phyloP scores from a whole-genome alignment of 2,797 vertebrate species.

The Fistularia commersonii region DNA sequence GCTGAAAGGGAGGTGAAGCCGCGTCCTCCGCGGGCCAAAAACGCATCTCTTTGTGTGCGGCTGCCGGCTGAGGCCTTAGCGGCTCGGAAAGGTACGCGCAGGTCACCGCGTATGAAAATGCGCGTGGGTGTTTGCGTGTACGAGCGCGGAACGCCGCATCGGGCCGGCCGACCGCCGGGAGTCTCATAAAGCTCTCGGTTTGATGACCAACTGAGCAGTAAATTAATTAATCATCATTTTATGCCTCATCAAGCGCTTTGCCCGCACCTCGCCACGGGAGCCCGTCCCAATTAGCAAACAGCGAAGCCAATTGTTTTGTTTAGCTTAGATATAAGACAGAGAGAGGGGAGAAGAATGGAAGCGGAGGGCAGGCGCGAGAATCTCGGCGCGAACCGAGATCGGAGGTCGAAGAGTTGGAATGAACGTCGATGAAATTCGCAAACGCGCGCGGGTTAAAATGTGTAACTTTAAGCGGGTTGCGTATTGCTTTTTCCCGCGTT shows the following conservation, averaged over 20 bases:
- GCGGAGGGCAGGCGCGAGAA: too few relatives aligned
- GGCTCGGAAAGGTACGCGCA: background rate
- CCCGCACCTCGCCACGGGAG: constrained; percentile 84
- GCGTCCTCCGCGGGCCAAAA: too few relatives aligned
- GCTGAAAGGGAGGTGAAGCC: too few relatives aligned
- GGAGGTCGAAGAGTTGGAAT: too few relatives aligned
- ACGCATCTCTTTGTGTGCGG: too few relatives aligned
- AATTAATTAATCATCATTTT: constrained; percentile 99
- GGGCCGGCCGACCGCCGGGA: constrained; percentile 85
- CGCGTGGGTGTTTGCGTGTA: background rate
- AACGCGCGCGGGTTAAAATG: too few relatives aligned
- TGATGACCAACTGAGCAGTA: constrained; percentile 98
- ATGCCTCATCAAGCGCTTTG: constrained; percentile 99
- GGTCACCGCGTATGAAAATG: constrained; percentile 8
- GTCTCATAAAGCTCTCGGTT: constrained; percentile 95
- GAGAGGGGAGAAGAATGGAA: constrained; percentile 10
- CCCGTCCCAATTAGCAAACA: constrained; percentile 88
- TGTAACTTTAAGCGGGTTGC: too few relatives aligned
- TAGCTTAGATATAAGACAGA: constrained; percentile 77
- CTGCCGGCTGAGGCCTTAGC: too few relatives aligned
- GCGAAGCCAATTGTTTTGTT: constrained; percentile 91
- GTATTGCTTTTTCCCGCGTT: too few relatives aligned
- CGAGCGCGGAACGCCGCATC: constrained; percentile 2
- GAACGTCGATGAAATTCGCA: too few relatives aligned
- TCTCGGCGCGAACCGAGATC: too few relatives aligned